Conservation (phyloP, 1,140 invertebrate genomes). For the Hycleus phaleratus region DNA sequence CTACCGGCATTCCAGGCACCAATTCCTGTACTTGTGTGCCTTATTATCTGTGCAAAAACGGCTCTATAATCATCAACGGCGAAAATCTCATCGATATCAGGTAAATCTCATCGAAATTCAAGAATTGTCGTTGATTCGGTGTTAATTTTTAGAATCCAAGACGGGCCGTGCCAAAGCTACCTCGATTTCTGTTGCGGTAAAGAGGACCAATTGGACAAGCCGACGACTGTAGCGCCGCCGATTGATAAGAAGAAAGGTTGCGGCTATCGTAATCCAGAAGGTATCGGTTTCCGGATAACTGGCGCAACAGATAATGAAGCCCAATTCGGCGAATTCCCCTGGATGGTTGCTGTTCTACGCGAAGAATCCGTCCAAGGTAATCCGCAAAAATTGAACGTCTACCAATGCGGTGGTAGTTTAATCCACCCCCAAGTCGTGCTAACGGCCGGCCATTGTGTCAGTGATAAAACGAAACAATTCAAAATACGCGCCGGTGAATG, state of each 20-base stretch:
- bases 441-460: slow-evolving; percentile 61
- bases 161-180: slow-evolving; percentile 52
- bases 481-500: slow-evolving; percentile 67
- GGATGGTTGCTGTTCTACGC: slow-evolving; percentile 72
- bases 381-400: slow-evolving; percentile 51
- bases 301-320: slow-evolving; percentile 53
- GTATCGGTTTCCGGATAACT: slow-evolving; percentile 61
- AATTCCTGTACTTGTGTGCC: slow-evolving; percentile 48
- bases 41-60: slow-evolving; percentile 63
- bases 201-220: slow-evolving; percentile 29
- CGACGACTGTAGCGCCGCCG: slow-evolving; percentile 24
- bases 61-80: slow-evolving; percentile 60
- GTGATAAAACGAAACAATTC: slow-evolving; percentile 37
- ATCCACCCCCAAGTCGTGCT: slow-evolving; percentile 63
- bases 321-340: slow-evolving; percentile 69
- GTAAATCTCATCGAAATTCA: slow-evolving; percentile 25
- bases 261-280: slow-evolving; percentile 52
- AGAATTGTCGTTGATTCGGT: background rate
- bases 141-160: slow-evolving; percentile 39
- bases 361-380: slow-evolving; percentile 48
- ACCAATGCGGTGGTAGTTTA: slow-evolving; percentile 68
- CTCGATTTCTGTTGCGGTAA: slow-evolving; percentile 56
- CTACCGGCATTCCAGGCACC: slow-evolving; percentile 15
- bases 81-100: slow-evolving; percentile 69
- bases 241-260: slow-evolving; percentile 41